Evolutionary conservation across 2,113 vertebrate species (phyloP).

Genomic region (Indicator indicator): DNA sequence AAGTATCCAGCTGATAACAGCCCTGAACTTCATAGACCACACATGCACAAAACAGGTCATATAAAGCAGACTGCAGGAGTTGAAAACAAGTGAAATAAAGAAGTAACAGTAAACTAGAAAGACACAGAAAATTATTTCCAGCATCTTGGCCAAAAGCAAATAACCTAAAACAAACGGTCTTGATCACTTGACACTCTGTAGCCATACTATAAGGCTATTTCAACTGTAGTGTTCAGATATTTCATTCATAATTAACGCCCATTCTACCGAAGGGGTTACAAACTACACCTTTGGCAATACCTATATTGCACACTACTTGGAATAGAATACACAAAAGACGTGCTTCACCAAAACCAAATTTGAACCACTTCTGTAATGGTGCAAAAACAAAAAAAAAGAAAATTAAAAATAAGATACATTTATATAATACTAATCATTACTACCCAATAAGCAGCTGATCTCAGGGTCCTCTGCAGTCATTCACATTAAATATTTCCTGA

Average conservation of each 20-base stretch:
- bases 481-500: neutral
- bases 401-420: neutral
- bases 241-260: neutral
- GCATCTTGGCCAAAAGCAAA: neutral
- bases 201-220: neutral
- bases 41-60: neutral
- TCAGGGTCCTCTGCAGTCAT: neutral
- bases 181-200: neutral
- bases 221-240: neutral
- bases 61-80: accelerated
- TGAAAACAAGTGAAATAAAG: neutral
- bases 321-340: neutral
- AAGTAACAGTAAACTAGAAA: neutral
- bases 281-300: neutral
- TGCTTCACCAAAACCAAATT: neutral
- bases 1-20: neutral
- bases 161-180: neutral
- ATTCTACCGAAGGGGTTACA: neutral
- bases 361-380: neutral
- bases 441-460: neutral
- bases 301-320: neutral
- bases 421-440: neutral
- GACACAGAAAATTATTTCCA: neutral
- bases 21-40: neutral
- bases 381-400: neutral